Evolutionary conservation across 2,888 invertebrate species (phyloP), one percentile per base, ranked within the genome.

Genomic region (Linnaemya vulpina): DNA sequence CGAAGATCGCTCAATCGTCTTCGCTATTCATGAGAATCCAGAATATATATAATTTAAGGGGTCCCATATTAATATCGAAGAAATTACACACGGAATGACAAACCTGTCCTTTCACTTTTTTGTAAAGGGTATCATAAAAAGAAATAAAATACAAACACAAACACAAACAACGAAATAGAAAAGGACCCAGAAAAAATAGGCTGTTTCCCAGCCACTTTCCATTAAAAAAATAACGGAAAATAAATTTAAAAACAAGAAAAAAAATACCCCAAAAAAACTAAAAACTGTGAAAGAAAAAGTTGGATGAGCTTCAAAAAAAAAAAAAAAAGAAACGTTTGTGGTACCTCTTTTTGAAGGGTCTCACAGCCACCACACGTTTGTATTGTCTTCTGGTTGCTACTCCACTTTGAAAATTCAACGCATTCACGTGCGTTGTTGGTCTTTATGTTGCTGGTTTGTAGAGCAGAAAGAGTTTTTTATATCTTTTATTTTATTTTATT

Each of bases 181-280:
- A 84, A 75, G 49, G 43, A 55, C 22, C 60, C 43, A 53, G 67
- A 46, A 76, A 58, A 76, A 60, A 40, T 11, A 82, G 79, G 82
- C 85, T 78, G 78, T 82, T 84, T 75, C 78, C 70, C 74, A 70
- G 74, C 65, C 77, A 85, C 82, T 82, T 82, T 85, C 65, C 71
- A 78, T 78, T 3, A 30, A 30, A 30, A 30, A 30, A 30, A 30
- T 30, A 3, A 30, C 2, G 5, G 30, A 30, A 30, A 30, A 3
- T 30, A 5, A 2, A 30, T 85, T 82, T 20, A 70, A 10, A 53
- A 81, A 74, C 63, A 30, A 58, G 22, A 8, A 68, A 51, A n/a
- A 49, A 51, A 38, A 38, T 58, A 10, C 15, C 55, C 30, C 13
- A 62, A 7, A 13, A 20, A 20, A 51, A 20, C 79, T 79, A 25